A percentile compares a stretch with the other conserved stretches of the same genome.
These are phyloP conservation scores for Pollimyrus isidori DNA, from an alignment of 2,113 vertebrate genomes.

Conservation along the genomic window DNA sequence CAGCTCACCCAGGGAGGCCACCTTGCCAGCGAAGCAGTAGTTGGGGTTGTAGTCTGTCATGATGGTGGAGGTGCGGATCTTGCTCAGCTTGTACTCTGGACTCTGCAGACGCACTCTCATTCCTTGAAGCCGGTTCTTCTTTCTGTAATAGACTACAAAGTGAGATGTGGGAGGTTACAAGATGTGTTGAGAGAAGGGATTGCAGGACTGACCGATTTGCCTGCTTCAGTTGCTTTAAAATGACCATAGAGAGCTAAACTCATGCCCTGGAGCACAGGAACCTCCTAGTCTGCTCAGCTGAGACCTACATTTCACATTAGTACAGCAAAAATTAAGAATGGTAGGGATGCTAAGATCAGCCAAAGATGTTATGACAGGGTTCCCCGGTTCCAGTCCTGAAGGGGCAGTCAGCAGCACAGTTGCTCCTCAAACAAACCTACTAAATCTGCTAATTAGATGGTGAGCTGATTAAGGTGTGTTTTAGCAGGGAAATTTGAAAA, in stretches of 20 bases:
- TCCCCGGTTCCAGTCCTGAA: neutral
- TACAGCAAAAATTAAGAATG: neutral
- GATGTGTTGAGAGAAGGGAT: neutral
- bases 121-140: slow-evolving; percentile 69
- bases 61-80: slow-evolving; percentile 79
- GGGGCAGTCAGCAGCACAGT: neutral
- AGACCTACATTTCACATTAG: neutral
- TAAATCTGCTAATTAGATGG: neutral
- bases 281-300: neutral
- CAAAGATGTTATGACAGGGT: neutral
- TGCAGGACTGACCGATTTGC: neutral
- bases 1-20: slow-evolving; percentile 66
- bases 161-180: neutral
- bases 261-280: neutral
- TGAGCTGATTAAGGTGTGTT: neutral
- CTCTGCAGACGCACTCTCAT: slow-evolving; percentile 66
- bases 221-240: neutral
- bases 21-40: slow-evolving; percentile 82
- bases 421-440: neutral
- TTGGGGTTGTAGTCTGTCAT: slow-evolving; percentile 90
- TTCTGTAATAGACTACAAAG: slow-evolving; percentile 75
- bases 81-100: slow-evolving; percentile 81
- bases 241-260: neutral
- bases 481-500: neutral
- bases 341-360: neutral